phyloP scores from a whole-genome alignment of 1,140 invertebrate species.

The Scaptomyza pallida region DNA sequence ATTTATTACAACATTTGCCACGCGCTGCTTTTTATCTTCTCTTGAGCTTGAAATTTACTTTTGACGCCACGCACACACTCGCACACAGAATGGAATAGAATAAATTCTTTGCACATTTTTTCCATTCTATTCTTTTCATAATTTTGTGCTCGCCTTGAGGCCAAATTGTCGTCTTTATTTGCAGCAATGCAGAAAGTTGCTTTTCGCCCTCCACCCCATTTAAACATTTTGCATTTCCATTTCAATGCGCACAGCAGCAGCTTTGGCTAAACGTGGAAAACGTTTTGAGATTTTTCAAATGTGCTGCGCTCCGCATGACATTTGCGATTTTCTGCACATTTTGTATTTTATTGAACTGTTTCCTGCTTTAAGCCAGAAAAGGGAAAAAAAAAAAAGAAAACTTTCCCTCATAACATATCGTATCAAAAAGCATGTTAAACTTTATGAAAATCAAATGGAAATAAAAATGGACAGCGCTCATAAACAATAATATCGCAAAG shows the following conservation, averaged over 20 bases:
- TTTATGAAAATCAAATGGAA: slow-evolving; percentile 82
- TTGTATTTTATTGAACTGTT: slow-evolving; percentile 83
- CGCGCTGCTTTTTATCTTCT: slow-evolving; percentile 53
- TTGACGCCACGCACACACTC: slow-evolving; percentile 38
- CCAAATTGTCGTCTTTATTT: slow-evolving; percentile 82
- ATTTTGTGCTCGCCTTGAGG: slow-evolving; percentile 76
- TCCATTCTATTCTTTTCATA: slow-evolving; percentile 57
- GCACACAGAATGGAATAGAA: slow-evolving; percentile 15
- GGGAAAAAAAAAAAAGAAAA: not conserved
- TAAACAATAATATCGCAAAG: slow-evolving; percentile 75
- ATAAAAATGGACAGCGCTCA: slow-evolving; percentile 77
- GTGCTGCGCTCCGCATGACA: slow-evolving; percentile 60
- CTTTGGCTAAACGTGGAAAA: slow-evolving; percentile 61
- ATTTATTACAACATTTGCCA: slow-evolving; percentile 76
- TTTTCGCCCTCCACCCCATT: slow-evolving; percentile 43
- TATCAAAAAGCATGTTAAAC: slow-evolving; percentile 76
- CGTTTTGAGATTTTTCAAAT: slow-evolving; percentile 69
- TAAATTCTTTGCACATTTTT: slow-evolving; percentile 13
- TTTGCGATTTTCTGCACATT: slow-evolving; percentile 83
- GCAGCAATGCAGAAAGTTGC: slow-evolving; percentile 68
- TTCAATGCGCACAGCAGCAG: slow-evolving; percentile 54
- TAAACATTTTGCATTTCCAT: slow-evolving; percentile 72
- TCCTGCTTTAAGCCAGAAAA: slow-evolving; percentile 36
- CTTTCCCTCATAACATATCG: slow-evolving; percentile 24
- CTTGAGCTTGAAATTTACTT: slow-evolving; percentile 72